Evolutionary conservation across 2,113 vertebrate genomes (phyloP), one percentile per base, ranked within the genome.

Genomic region (Zeus faber): DNA sequence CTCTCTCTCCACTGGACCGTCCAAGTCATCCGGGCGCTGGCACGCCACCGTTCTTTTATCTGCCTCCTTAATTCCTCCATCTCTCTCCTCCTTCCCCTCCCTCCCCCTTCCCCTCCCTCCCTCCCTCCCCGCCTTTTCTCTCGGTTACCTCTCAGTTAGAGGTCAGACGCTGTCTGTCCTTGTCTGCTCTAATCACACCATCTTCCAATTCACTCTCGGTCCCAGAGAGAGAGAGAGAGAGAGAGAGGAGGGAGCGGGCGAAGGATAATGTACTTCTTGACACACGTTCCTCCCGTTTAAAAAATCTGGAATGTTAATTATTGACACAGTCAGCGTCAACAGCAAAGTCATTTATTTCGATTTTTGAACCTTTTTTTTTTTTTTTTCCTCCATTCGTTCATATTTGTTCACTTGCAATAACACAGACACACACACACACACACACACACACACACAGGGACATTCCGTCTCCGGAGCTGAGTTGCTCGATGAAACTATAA

Each of bases 151-250:
- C 56, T 18, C 43, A 49, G 58, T 22, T 65, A 55, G 64, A 74
- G 74, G 81, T 79, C 73, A 58, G 49, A 49, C 61, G 58, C 55
- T 60, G 46, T 65, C 40, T 72, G 62, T 67, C 67, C 67, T 23
- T 61, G 45, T 77, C 62, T 56, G 31, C 37, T 73, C 61, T 72
- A 73, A 77, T 79, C 65, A 67, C 45, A 73, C 43, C 48, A 73
- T 79, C 75, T 71, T 56, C 66, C 56, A 54, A 52, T 60, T 79
- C 63, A 60, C 54, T 62, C 58, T 41, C 43, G 62, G 61, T 64
- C 63, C 37, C 27, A 60, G 14, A 18, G 47, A 27, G 47, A 24
- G 49, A 21, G 43, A 45, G 43, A 16, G 20, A 23, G 21, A 24
- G 45, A 26, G 21, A 47, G 45, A 23, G 20, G 14, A 27, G 22